These are phyloP conservation scores for Drosophila serrata DNA, from an alignment of 1,140 invertebrate species.

Conservation along the genomic window DNA sequence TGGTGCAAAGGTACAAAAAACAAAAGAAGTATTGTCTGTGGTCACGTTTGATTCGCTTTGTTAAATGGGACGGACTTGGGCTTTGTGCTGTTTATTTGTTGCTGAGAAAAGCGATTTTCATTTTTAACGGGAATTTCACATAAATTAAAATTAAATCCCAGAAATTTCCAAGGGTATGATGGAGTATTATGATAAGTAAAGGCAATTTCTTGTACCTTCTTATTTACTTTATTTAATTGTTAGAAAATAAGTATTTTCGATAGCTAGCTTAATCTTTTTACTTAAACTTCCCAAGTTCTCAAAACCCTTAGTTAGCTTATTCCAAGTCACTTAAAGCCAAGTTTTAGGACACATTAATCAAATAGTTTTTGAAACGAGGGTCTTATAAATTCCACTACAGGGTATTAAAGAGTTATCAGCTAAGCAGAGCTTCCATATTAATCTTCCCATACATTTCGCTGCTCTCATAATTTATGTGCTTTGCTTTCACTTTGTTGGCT, in stretches of 20 bases:
- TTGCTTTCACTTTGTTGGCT: slow-evolving; percentile 43
- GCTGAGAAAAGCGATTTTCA: slow-evolving; percentile 60
- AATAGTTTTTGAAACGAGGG: neutral
- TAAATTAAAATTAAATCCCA: slow-evolving; percentile 57
- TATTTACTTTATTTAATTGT: too few relatives aligned
- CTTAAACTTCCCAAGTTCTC: neutral
- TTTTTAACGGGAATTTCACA: slow-evolving; percentile 49
- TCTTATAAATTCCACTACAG: neutral
- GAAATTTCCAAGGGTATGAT: neutral
- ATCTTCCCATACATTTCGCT: slow-evolving; percentile 8
- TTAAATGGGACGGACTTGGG: slow-evolving; percentile 62
- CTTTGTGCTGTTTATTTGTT: slow-evolving; percentile 35
- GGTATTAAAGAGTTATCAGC: slow-evolving; percentile 26
- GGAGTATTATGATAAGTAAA: neutral
- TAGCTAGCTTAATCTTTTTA: neutral
- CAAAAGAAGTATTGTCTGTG: slow-evolving; percentile 62
- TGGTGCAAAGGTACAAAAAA: neutral
- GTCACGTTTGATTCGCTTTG: slow-evolving; percentile 66
- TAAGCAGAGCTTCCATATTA: neutral
- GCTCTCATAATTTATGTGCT: slow-evolving; percentile 58
- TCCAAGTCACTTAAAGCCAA: neutral
- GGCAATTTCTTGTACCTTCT: neutral
- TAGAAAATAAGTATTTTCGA: too few relatives aligned
- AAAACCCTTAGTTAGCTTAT: neutral
- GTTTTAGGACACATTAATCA: neutral